Conservation (phyloP, 2,797 vertebrate species). For the Tangara arthus region DNA sequence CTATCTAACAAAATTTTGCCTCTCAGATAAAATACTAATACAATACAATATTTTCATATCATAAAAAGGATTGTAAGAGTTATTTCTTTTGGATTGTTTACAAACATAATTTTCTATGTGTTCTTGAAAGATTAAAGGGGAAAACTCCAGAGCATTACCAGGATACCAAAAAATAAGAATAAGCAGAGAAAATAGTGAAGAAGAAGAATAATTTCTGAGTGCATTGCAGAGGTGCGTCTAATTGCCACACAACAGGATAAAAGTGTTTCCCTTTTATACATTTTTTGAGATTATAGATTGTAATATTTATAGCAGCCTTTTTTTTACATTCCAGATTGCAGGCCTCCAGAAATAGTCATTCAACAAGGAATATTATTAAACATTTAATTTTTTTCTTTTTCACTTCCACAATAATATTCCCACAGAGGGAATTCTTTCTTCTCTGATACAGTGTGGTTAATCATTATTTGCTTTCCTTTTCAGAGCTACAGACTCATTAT, state of each 20-base stretch:
- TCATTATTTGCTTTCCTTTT: constrained; percentile 11
- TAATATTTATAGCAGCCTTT: background rate
- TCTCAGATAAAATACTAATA: background rate
- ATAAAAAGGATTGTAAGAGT: background rate
- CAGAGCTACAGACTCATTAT: background rate
- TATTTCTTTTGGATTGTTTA: background rate
- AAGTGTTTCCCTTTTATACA: background rate
- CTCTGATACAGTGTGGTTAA: background rate
- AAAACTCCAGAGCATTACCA: background rate
- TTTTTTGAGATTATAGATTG: background rate
- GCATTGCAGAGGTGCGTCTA: background rate
- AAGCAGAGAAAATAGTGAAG: background rate
- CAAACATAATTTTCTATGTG: background rate
- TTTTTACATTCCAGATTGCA: background rate
- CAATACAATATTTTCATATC: background rate
- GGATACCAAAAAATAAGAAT: background rate
- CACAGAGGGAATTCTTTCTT: constrained; percentile 1
- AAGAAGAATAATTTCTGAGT: background rate
- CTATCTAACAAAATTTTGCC: background rate
- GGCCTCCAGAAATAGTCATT: background rate
- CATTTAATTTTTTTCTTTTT: background rate
- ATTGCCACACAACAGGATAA: background rate
- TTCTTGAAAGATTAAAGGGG: background rate
- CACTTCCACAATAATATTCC: background rate
- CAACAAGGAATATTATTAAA: background rate